Percentiles rank a stretch among this genome's conserved stretches.
These are phyloP conservation scores for Pasiphila rectangulata DNA, from an alignment of 2,888 invertebrate species.

Conservation along the genomic window DNA sequence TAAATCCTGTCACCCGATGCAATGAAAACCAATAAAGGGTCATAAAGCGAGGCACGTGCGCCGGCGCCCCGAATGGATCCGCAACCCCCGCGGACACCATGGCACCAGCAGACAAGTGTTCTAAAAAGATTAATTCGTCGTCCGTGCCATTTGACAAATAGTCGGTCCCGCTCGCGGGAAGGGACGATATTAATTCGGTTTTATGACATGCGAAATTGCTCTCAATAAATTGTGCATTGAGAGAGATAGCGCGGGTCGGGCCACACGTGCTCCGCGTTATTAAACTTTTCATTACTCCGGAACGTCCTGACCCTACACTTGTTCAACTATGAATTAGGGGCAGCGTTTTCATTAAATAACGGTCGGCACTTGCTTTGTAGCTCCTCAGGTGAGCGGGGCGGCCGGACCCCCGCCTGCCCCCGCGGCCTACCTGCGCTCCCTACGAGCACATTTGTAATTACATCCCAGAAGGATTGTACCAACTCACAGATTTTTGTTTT, in stretches of 20 bases:
- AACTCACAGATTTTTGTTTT: too few relatives aligned
- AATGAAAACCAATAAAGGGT: slow-evolving; percentile 12
- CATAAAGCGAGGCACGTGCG: slow-evolving; percentile 22
- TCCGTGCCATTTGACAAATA: slow-evolving; percentile 42
- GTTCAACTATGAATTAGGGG: slow-evolving; percentile 39
- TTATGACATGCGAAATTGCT: slow-evolving; percentile 80
- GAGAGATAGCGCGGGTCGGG: slow-evolving; percentile 35
- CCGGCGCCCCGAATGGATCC: slow-evolving; percentile 22
- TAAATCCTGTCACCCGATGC: neutral
- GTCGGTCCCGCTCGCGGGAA: slow-evolving; percentile 16
- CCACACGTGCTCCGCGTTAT: slow-evolving; percentile 69
- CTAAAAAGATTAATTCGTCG: slow-evolving; percentile 36
- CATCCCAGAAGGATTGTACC: too few relatives aligned
- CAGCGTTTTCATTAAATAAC: slow-evolving; percentile 38
- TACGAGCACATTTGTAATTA: too few relatives aligned
- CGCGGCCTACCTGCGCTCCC: too few relatives aligned
- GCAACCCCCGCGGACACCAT: slow-evolving; percentile 23
- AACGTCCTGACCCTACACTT: slow-evolving; percentile 40
- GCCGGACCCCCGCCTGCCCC: neutral
- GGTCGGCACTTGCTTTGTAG: slow-evolving; percentile 39
- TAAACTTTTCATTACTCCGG: slow-evolving; percentile 72
- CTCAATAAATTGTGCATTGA: slow-evolving; percentile 71
- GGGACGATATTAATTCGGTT: slow-evolving; percentile 70
- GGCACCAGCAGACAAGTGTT: slow-evolving; percentile 36
- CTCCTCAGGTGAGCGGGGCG: neutral